A percentile compares a stretch with the other conserved stretches of the same genome.
Conservation (phyloP, 2,797 vertebrate species). For the Xiphorhynchus erythropygius region DNA sequence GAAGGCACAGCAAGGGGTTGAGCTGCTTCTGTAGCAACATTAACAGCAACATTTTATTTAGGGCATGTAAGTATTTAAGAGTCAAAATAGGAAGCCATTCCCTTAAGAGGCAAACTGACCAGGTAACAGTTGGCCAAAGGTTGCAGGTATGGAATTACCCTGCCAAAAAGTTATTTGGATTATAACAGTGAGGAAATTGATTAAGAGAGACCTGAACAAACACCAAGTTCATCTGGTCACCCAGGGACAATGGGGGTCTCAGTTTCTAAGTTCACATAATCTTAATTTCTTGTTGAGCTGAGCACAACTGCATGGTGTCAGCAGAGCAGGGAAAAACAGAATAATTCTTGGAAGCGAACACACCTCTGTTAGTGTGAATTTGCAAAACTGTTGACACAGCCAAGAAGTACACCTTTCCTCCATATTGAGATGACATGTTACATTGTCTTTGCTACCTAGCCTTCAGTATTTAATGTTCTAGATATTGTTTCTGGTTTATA, state of each 20-base stretch:
- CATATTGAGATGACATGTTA: background rate
- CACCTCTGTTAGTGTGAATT: background rate
- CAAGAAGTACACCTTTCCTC: background rate
- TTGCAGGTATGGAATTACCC: background rate
- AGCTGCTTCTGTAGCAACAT: background rate
- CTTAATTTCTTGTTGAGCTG: background rate
- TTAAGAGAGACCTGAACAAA: background rate
- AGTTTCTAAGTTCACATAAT: background rate
- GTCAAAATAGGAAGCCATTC: background rate
- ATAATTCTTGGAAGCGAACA: background rate
- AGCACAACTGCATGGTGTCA: background rate
- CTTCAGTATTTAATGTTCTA: background rate
- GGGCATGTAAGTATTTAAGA: background rate
- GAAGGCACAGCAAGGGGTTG: background rate
- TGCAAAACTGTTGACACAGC: background rate
- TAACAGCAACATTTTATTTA: background rate
- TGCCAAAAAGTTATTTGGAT: background rate
- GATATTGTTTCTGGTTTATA: background rate
- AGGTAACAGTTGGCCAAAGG: background rate
- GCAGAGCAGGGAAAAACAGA: background rate
- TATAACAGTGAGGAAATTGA: background rate
- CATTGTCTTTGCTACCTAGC: background rate
- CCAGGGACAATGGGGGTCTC: background rate
- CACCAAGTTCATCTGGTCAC: background rate
- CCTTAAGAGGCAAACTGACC: background rate